Percentiles rank a stretch among this genome's conserved stretches.
Conservation (phyloP, 2,797 vertebrate genomes). For the Characodon lateralis region DNA sequence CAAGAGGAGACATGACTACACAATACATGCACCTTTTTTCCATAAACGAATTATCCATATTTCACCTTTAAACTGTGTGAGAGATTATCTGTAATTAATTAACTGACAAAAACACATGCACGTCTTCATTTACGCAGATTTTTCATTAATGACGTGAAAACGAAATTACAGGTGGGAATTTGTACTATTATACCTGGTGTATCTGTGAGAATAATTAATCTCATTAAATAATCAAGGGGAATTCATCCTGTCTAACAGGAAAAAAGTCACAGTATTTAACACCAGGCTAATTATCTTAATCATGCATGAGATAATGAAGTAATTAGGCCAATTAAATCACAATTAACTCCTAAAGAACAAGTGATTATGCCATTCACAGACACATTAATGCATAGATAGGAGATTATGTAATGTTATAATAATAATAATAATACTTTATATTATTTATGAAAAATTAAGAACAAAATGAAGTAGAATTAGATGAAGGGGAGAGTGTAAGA, state of each 20-base stretch:
- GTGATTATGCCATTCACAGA: slow-evolving; percentile 60
- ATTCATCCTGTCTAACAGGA: slow-evolving; percentile 65
- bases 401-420: slow-evolving; percentile 11
- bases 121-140: slow-evolving; percentile 63
- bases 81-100: slow-evolving; percentile 67
- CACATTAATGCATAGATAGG: slow-evolving; percentile 32
- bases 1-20: slow-evolving; percentile 25
- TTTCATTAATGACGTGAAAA: slow-evolving; percentile 74
- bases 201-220: slow-evolving; percentile 79
- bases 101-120: slow-evolving; percentile 58
- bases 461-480: slow-evolving; percentile 69
- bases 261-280: slow-evolving; percentile 78
- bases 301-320: slow-evolving; percentile 70
- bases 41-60: slow-evolving; percentile 47
- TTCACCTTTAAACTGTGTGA: slow-evolving; percentile 62
- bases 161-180: slow-evolving; percentile 83
- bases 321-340: slow-evolving; percentile 82
- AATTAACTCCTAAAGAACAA: slow-evolving; percentile 75
- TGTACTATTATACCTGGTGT: slow-evolving; percentile 81
- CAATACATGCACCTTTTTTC: slow-evolving; percentile 15
- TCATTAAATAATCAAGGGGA: slow-evolving; percentile 81
- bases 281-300: slow-evolving; percentile 78
- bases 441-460: slow-evolving; percentile 45
- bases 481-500: slow-evolving; percentile 51
- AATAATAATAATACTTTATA: slow-evolving; percentile 20